phyloP scores from a whole-genome alignment of 2,888 invertebrate species.

The Eurois occulta region DNA sequence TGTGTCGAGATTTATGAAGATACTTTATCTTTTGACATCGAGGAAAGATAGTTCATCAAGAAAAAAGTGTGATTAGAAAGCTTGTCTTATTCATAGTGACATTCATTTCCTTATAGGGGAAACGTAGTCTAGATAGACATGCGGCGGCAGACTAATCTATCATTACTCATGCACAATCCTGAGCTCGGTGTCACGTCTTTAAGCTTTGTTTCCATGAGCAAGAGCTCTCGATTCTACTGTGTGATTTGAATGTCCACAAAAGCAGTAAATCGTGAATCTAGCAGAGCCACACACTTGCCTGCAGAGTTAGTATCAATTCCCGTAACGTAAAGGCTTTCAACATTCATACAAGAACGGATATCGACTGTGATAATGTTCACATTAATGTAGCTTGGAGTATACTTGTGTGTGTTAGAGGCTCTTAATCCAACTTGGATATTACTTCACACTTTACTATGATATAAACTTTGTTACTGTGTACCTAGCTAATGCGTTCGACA shows the following conservation, averaged over 20 bases:
- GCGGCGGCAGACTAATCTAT: conserved; percentile 31
- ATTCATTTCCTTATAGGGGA: conserved; percentile 17
- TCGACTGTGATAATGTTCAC: conserved; percentile 13
- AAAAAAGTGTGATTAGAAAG: not conserved
- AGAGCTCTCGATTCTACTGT: conserved; percentile 12
- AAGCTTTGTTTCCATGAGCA: conserved; percentile 12
- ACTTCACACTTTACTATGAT: conserved; percentile 18
- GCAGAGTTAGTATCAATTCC: not conserved
- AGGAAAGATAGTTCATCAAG: not conserved
- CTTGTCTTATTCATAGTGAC: conserved; percentile 2
- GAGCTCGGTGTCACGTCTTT: conserved; percentile 25
- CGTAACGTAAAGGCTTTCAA: not conserved
- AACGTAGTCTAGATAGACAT: not conserved
- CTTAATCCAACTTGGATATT: conserved; percentile 16
- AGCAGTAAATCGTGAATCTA: conserved; percentile 1
- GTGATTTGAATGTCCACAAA: conserved; percentile 10
- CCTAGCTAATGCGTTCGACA: conserved; percentile 33
- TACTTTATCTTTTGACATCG: not conserved
- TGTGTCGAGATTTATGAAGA: not conserved
- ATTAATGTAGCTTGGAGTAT: conserved; percentile 9
- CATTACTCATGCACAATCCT: conserved; percentile 32
- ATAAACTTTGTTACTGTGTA: conserved; percentile 34
- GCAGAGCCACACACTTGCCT: not conserved
- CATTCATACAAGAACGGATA: conserved; percentile 18
- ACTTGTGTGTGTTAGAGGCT: not conserved